Evolutionary conservation across 2,888 invertebrate genomes (phyloP).

Genomic region (Cotesia congregata): DNA sequence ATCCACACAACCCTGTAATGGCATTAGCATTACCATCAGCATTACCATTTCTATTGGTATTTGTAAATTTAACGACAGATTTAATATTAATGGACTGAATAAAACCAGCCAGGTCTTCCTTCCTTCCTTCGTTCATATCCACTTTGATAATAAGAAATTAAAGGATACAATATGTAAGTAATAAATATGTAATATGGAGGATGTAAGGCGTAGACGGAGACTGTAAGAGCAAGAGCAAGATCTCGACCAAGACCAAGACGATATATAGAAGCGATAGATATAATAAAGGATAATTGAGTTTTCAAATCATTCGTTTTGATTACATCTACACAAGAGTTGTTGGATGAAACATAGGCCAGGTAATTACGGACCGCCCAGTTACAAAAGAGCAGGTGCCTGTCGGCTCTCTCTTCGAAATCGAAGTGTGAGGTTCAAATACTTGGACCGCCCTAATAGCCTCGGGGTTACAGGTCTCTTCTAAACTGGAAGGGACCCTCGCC

Average conservation of each 20-base stretch:
- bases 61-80: neutral
- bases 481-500: constrained; percentile 52
- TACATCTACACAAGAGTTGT: constrained; percentile 64
- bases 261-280: constrained; percentile 54
- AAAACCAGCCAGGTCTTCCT: neutral
- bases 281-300: constrained; percentile 69
- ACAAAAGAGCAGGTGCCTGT: constrained; percentile 68
- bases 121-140: neutral
- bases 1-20: no score
- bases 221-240: no score
- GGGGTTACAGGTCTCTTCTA: constrained; percentile 65
- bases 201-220: neutral
- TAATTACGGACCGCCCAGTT: constrained; percentile 68
- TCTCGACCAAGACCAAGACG: neutral
- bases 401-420: constrained; percentile 61
- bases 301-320: constrained; percentile 69
- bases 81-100: neutral
- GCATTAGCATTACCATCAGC: neutral
- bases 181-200: neutral
- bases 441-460: constrained; percentile 67
- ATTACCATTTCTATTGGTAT: neutral
- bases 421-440: constrained; percentile 68
- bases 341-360: constrained; percentile 66
- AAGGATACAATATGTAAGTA: constrained; percentile 10
- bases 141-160: neutral